Conservation (phyloP, 2,797 vertebrate species). For the Micrastur ruficollis region DNA sequence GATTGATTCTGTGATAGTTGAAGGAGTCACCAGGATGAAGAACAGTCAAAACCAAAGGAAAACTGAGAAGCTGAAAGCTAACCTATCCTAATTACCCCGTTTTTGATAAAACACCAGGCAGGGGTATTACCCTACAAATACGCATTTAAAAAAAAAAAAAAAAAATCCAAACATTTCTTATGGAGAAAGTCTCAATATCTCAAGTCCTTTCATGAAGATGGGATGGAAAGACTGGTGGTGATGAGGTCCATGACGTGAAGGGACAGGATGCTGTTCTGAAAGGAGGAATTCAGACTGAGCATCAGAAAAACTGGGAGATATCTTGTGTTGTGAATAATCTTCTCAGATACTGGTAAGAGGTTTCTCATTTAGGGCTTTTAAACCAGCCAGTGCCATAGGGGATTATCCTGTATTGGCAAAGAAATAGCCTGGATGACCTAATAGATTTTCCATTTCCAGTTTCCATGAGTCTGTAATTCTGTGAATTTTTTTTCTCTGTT, state of each 20-base stretch:
- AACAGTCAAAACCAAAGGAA: background rate
- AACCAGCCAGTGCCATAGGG: background rate
- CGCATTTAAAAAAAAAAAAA: rapidly evolving
- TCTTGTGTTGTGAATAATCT: background rate
- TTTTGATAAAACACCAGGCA: background rate
- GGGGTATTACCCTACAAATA: background rate
- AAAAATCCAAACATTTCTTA: background rate
- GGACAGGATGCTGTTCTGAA: background rate
- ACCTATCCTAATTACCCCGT: background rate
- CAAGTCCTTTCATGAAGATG: background rate
- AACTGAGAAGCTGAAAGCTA: background rate
- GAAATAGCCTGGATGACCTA: background rate
- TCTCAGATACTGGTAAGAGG: background rate
- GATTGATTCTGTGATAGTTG: background rate
- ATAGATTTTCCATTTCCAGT: background rate
- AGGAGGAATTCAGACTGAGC: background rate
- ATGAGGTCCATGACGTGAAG: background rate
- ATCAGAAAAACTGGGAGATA: background rate
- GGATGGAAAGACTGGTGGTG: background rate
- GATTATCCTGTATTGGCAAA: background rate
- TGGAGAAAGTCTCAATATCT: background rate
- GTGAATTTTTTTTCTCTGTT: background rate
- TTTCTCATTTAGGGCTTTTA: background rate
- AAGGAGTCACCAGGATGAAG: background rate
- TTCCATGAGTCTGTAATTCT: background rate